A percentile compares a stretch with the other conserved stretches of the same genome.
Evolutionary conservation across 2,888 invertebrate species (phyloP).

Genomic region (Coecobrya sp.): DNA sequence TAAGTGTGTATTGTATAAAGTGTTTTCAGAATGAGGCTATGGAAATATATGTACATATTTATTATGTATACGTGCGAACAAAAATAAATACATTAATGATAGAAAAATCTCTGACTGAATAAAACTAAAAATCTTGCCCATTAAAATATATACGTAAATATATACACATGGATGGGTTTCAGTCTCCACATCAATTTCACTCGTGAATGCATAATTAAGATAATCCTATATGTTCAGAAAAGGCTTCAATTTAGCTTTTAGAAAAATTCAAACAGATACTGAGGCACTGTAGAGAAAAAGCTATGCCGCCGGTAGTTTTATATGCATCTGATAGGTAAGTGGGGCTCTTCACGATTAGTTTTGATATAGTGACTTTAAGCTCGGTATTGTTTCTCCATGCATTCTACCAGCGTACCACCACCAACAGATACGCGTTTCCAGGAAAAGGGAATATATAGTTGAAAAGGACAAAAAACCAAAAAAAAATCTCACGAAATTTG

Average conservation of each 20-base stretch:
- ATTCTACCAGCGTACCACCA: no score
- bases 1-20: neutral
- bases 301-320: no score
- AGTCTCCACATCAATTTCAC: constrained; percentile 33
- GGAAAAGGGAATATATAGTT: neutral
- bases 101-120: no score
- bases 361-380: no score
- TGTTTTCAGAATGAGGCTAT: neutral
- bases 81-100: no score
- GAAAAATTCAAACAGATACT: constrained; percentile 19
- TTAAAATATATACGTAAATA: neutral
- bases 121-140: neutral
- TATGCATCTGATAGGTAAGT: no score
- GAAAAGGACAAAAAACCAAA: neutral
- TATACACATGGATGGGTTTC: constrained; percentile 1
- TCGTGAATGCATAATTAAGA: constrained; percentile 36
- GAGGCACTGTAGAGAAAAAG: neutral
- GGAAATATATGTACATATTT: no score
- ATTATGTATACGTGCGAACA: no score
- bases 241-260: constrained; percentile 9
- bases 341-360: no score
- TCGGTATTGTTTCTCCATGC: no score
- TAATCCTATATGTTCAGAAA: constrained; percentile 21
- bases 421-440: no score
- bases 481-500: neutral